Percentiles rank a stretch among this genome's conserved stretches.
These are phyloP conservation scores for Hyperoplus lanceolatus DNA, from an alignment of 2,797 vertebrate species.

Conservation along the genomic window DNA sequence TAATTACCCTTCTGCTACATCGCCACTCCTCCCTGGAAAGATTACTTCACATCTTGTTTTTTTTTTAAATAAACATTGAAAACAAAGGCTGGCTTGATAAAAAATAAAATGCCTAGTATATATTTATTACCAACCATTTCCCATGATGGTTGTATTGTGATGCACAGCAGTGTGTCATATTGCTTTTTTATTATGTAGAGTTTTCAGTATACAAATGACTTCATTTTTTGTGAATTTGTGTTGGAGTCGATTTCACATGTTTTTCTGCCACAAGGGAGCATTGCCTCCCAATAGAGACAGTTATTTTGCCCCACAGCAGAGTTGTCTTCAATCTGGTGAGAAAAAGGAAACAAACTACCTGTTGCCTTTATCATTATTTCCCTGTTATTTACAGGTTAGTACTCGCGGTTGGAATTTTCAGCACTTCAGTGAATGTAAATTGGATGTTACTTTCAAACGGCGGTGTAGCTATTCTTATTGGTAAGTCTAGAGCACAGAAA, in stretches of 20 bases:
- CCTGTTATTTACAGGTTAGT: not conserved
- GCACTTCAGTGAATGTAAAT: too few species aligned
- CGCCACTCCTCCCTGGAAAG: conserved; percentile 18
- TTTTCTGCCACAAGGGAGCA: not conserved
- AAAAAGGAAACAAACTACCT: not conserved
- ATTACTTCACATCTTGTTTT: not conserved
- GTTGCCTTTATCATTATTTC: not conserved
- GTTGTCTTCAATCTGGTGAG: not conserved
- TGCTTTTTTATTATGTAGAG: not conserved
- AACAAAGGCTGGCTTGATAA: conserved; percentile 10
- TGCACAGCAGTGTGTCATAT: too few species aligned
- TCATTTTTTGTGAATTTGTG: not conserved
- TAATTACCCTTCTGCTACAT: conserved; percentile 39
- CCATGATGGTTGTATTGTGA: not conserved
- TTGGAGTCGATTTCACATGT: not conserved
- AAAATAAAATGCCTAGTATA: conserved; percentile 30
- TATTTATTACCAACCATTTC: not conserved
- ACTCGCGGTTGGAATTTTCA: too few species aligned
- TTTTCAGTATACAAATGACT: not conserved
- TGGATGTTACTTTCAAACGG: too few species aligned
- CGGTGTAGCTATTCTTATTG: too few species aligned
- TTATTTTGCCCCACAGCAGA: not conserved
- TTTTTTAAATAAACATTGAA: conserved; percentile 4
- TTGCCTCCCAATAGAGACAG: not conserved
- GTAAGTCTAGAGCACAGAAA: too few species aligned